phyloP scores from a whole-genome alignment of 2,113 vertebrate genomes.

The Ophiodon elongatus region DNA sequence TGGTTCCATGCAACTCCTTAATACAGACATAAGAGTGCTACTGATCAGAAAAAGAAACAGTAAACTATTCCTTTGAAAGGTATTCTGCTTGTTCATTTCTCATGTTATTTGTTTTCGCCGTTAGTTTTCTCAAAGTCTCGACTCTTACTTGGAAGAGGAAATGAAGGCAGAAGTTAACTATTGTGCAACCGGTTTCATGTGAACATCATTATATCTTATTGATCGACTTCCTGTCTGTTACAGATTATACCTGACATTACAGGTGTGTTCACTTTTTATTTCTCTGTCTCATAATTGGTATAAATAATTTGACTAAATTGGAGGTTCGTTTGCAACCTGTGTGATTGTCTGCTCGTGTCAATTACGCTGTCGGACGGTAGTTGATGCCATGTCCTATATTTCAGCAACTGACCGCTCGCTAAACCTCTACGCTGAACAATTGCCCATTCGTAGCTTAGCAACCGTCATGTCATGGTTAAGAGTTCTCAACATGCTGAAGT shows the following conservation, averaged over 20 bases:
- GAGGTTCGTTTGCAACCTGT: not conserved
- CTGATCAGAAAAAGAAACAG: not conserved
- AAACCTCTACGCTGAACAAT: no score
- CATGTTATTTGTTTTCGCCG: not conserved
- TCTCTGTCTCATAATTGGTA: not conserved
- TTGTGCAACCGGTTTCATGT: no score
- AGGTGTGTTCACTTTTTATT: not conserved
- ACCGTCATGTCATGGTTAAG: no score
- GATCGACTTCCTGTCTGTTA: not conserved
- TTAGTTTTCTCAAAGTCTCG: not conserved
- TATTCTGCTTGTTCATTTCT: not conserved
- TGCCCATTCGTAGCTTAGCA: no score
- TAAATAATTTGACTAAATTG: not conserved
- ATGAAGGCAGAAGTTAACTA: not conserved
- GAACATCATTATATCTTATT: not conserved
- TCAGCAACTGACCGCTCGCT: no score
- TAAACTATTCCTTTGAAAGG: not conserved
- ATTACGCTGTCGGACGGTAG: no score
- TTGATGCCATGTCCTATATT: no score
- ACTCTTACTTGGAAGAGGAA: not conserved
- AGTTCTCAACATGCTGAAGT: not conserved
- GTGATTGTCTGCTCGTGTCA: not conserved
- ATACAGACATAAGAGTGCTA: not conserved
- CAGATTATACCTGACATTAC: not conserved
- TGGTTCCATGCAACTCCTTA: no score